These are phyloP conservation scores for Varanus komodoensis DNA, from an alignment of 2,113 vertebrate species.

Conservation along the genomic window DNA sequence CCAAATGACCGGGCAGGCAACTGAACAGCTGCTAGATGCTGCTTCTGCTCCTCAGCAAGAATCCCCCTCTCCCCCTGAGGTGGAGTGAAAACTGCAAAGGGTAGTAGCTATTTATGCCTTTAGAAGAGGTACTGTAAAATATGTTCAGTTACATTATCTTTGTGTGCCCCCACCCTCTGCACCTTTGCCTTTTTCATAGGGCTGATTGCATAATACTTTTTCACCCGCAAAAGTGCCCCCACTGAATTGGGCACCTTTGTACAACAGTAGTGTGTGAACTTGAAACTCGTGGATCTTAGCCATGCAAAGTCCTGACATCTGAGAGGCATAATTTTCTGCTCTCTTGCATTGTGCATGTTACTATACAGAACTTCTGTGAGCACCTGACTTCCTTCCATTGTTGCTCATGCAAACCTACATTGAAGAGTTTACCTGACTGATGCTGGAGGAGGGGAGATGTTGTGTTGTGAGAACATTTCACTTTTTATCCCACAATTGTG, in stretches of 20 bases:
- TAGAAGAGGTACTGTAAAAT: not conserved
- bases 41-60: too few relatives aligned
- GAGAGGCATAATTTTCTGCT: not conserved
- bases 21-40: too few relatives aligned
- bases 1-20: too few relatives aligned
- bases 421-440: not conserved
- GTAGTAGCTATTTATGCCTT: not conserved
- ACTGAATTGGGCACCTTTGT: not conserved
- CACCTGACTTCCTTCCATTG: not conserved
- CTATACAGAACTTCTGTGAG: not conserved
- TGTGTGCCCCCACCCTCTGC: not conserved
- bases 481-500: conserved; percentile 11
- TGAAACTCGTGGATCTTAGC: not conserved
- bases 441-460: not conserved
- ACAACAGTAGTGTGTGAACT: not conserved
- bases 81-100: not conserved
- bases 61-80: not conserved
- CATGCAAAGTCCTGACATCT: not conserved
- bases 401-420: not conserved
- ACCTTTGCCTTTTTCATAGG: not conserved
- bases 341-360: not conserved
- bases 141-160: not conserved
- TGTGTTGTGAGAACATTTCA: not conserved
- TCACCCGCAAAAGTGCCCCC: not conserved
- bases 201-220: not conserved